A percentile compares a stretch with the other conserved stretches of the same genome.
These are phyloP conservation scores for Zeus faber DNA, from an alignment of 2,113 vertebrate species.

Conservation along the genomic window DNA sequence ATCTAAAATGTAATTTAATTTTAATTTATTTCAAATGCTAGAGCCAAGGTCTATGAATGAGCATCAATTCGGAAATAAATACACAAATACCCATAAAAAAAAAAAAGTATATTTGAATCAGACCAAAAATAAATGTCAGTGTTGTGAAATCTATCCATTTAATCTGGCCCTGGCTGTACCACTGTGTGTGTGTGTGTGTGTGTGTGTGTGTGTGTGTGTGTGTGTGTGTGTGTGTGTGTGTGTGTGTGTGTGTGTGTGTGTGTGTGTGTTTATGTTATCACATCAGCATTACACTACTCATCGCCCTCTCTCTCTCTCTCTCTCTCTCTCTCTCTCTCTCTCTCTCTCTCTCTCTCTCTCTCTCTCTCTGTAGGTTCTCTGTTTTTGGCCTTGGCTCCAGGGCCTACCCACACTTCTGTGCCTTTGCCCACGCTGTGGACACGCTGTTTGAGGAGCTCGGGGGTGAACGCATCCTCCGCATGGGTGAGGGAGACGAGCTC, in stretches of 20 bases:
- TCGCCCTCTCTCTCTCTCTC: neutral
- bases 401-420: conserved; percentile 97
- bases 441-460: conserved; percentile 95
- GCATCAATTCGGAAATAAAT: too few species aligned
- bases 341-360: conserved; percentile 9
- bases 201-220: neutral
- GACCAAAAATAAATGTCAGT: too few species aligned
- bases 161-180: too few species aligned
- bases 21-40: too few species aligned
- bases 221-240: conserved; percentile 6
- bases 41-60: too few species aligned
- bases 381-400: conserved; percentile 96
- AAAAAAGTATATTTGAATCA: too few species aligned
- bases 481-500: conserved; percentile 97
- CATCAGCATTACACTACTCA: too few species aligned
- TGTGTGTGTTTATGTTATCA: conserved; percentile 3
- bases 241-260: neutral
- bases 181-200: too few species aligned
- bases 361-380: conserved; percentile 80
- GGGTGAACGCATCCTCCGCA: conserved; percentile 94
- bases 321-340: conserved; percentile 6
- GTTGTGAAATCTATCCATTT: too few species aligned
- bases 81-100: too few species aligned
- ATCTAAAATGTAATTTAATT: too few species aligned
- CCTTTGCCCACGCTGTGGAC: conserved; percentile 95